These are phyloP conservation scores for Mellivora capensis DNA, from an alignment of 2,113 vertebrate species.

Conservation along the genomic window DNA sequence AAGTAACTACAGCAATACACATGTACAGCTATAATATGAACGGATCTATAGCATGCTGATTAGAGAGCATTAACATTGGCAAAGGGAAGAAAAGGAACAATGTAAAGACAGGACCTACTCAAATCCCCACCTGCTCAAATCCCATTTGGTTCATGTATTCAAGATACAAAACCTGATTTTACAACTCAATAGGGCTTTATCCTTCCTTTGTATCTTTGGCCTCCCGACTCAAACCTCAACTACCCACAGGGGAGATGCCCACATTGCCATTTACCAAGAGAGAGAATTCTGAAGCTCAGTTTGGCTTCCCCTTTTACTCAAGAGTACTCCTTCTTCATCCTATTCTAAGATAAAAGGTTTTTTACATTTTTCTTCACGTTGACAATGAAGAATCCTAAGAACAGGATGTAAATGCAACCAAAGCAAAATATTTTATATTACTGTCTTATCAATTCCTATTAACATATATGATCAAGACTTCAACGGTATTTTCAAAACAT, in stretches of 20 bases:
- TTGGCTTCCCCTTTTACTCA: background rate
- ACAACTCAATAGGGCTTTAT: background rate
- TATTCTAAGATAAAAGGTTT: slow-evolving; percentile 2
- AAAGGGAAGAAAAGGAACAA: background rate
- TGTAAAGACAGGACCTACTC: background rate
- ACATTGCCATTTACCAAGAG: background rate
- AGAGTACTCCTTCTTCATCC: background rate
- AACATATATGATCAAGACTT: background rate
- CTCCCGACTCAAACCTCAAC: background rate
- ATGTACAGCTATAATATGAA: background rate
- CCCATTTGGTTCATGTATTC: background rate
- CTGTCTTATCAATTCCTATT: background rate
- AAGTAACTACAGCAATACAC: background rate
- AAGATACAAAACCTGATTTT: background rate
- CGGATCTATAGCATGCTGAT: background rate
- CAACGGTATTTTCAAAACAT: background rate
- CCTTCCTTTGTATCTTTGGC: background rate
- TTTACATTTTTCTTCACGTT: background rate
- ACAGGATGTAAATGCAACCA: background rate
- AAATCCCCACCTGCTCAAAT: background rate
- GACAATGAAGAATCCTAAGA: background rate
- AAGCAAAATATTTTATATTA: background rate
- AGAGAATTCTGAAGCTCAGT: background rate
- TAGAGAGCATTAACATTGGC: background rate
- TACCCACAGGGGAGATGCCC: background rate